phyloP scores from a whole-genome alignment of 2,797 vertebrate genomes.

The Philypnodon macrostomus region DNA sequence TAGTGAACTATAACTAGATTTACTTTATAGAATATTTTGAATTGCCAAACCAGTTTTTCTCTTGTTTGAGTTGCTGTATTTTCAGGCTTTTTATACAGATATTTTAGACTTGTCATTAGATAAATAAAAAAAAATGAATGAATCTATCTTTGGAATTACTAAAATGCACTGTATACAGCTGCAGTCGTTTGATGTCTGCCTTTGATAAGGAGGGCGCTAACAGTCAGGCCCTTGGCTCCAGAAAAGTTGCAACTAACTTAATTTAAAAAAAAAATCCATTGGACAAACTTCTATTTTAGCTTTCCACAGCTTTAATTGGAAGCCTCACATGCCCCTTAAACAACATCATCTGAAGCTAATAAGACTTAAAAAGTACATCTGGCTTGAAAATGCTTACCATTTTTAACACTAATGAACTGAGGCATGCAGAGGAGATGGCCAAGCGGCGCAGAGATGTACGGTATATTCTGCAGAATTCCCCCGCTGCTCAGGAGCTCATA shows the following conservation, averaged over 20 bases:
- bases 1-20: too few relatives aligned
- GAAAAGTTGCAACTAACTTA: conserved; percentile 59
- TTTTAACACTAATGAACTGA: conserved; percentile 82
- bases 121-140: too few relatives aligned
- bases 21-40: too few relatives aligned
- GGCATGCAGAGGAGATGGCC: conserved; percentile 66
- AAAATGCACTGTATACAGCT: conserved; percentile 20
- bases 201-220: conserved; percentile 57
- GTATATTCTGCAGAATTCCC: conserved; percentile 75
- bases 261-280: conserved; percentile 27
- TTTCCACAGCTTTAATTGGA: conserved; percentile 74
- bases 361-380: conserved; percentile 81
- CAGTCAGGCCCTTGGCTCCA: conserved; percentile 44
- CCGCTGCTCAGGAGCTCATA: conserved; percentile 73
- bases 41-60: too few relatives aligned
- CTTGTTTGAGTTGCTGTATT: too few relatives aligned
- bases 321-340: conserved; percentile 75
- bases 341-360: conserved; percentile 80
- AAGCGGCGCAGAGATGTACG: conserved; percentile 64
- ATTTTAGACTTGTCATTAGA: too few relatives aligned
- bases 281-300: conserved; percentile 65
- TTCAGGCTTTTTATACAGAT: too few relatives aligned
- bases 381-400: conserved; percentile 78
- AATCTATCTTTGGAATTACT: conserved; percentile 25
- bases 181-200: conserved; percentile 61